Base-by-base conservation (phyloP, 2,113 vertebrate genomes). In the Conger conger region DNA sequence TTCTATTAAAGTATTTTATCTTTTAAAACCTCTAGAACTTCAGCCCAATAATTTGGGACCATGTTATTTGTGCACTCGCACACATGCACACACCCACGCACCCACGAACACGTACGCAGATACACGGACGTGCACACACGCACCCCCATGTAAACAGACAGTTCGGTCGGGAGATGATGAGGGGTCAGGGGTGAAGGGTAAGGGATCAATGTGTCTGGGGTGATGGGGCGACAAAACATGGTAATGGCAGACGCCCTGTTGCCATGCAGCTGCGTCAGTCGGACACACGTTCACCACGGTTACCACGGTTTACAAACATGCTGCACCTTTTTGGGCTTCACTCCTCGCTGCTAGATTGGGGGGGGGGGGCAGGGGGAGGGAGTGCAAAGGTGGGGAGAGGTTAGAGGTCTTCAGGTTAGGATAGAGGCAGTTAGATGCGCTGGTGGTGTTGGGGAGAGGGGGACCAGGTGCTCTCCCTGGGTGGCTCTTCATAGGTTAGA, bases 271-370 rank as follows among this genome's bases (percentile, higher is more conserved):
- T 86, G 33, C 88, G 86, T 87, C 88, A 90, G 88, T 91, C 88
- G 85, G 86, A 91, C 88, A 89, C 87, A 91, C 86, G 40, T 87
- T 88, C 86, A 91, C 81, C 86, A 91, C 87, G 86, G 89, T 57
- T 88, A 91, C 88, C 83, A 83, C 90, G 86, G 88, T 88, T 76
- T 54, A 94, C 91, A 94, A 94, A 95, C 94, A 95, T 95, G 95
- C 96, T 87, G 86, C 96, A 98, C 97, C 97, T 98, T 98, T 95
- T 97, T 98, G 85, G 96, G 95, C 90, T 98, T 98, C 88, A 93
- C 86, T 97, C 97, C 97, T 89, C 97, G 97, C 97, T 98, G 97
- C 96, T 84, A 96, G 93, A 92, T 88, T 87, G 91, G 90, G 90
- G 91, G 91, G 38, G 85, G 76, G 76, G 85, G 76, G 85, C 76